Conservation (phyloP, 2,113 vertebrate species). For the Psammodynastes pulverulentus region DNA sequence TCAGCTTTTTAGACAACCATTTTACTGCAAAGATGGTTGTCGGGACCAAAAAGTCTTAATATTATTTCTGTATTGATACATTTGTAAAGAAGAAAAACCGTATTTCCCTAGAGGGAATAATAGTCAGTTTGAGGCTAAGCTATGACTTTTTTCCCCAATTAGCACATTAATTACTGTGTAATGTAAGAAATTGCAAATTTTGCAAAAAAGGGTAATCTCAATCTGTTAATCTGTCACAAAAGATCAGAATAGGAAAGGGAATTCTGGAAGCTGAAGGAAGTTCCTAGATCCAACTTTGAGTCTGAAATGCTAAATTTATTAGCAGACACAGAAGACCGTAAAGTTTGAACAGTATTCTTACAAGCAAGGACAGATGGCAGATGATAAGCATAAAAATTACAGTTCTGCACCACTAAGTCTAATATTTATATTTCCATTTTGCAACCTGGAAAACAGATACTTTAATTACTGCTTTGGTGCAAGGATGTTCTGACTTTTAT, state of each 20-base stretch:
- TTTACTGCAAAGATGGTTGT: background rate
- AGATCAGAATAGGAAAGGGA: background rate
- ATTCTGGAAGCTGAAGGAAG: background rate
- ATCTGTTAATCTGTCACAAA: background rate
- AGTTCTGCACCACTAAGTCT: background rate
- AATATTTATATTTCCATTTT: conserved; percentile 14
- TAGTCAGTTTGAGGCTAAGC: background rate
- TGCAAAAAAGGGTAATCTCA: background rate
- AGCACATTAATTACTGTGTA: background rate
- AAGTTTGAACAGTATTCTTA: background rate
- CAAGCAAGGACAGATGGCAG: background rate
- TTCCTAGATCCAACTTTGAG: background rate
- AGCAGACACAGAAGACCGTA: background rate
- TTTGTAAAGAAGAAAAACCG: background rate
- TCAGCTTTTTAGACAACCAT: background rate
- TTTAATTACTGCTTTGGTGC: conserved; percentile 20
- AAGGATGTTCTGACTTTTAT: conserved; percentile 38
- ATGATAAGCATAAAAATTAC: background rate
- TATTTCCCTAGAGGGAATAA: background rate
- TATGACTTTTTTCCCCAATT: too few relatives aligned
- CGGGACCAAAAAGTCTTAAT: background rate
- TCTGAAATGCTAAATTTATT: background rate
- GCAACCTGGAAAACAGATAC: conserved; percentile 10
- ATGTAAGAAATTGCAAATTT: background rate
- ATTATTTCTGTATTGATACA: background rate